These are phyloP conservation scores for Dipodomys stephensi DNA, from an alignment of 2,113 vertebrate genomes.

Conservation along the genomic window DNA sequence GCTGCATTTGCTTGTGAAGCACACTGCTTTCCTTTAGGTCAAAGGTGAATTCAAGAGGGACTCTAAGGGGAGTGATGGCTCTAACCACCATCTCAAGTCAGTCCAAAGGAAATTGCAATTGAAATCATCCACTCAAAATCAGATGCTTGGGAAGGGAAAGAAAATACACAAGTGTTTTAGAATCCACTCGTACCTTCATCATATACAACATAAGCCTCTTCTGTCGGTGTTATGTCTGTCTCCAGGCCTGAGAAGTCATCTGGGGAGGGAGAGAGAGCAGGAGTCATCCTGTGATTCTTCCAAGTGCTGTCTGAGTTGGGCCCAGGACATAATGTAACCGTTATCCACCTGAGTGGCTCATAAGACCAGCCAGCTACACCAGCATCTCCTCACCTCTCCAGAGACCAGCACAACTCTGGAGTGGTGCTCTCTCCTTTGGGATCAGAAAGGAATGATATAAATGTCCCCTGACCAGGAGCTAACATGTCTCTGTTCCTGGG, in stretches of 20 bases:
- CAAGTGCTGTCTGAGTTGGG: fast-evolving
- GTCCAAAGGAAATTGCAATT: background rate
- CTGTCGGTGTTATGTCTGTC: slow-evolving; percentile 86
- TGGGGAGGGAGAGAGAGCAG: slow-evolving; percentile 82
- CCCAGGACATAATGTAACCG: fast-evolving
- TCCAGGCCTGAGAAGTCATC: slow-evolving; percentile 93
- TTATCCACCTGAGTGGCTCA: fast-evolving
- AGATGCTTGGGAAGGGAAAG: background rate
- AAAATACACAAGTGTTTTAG: background rate
- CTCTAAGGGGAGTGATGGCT: background rate
- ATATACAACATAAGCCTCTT: slow-evolving; percentile 85
- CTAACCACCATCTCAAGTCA: background rate
- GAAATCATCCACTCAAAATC: background rate
- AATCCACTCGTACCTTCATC: slow-evolving; percentile 90
- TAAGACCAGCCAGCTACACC: fast-evolving
- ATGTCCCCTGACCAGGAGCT: background rate
- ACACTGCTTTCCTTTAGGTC: background rate
- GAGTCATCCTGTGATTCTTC: background rate
- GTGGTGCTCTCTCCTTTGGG: background rate
- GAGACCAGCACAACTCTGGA: background rate
- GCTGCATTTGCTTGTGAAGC: fast-evolving
- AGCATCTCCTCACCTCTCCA: background rate
- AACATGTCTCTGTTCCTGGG: background rate
- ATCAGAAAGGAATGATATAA: background rate
- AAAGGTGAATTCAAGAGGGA: background rate